Evolutionary conservation across 1,140 invertebrate genomes (phyloP).

Genomic region (Drosophila suzukii): DNA sequence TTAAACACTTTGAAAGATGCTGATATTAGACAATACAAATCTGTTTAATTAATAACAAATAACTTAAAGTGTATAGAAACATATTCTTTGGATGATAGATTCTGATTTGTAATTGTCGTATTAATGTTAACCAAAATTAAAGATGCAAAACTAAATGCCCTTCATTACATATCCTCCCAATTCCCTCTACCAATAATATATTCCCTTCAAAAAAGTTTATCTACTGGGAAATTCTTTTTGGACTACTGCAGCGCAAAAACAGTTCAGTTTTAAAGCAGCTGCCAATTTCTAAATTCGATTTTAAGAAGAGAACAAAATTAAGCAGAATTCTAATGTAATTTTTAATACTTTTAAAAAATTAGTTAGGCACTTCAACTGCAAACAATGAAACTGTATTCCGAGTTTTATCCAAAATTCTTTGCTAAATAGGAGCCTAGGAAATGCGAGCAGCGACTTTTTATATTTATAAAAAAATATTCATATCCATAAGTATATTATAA

Average conservation of each 20-base stretch:
- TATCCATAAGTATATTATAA: slow-evolving; percentile 42
- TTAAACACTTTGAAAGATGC: not conserved
- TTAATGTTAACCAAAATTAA: not conserved
- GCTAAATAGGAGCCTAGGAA: slow-evolving; percentile 54
- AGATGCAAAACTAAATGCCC: slow-evolving; percentile 1
- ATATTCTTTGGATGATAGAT: too few species aligned
- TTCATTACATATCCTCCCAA: slow-evolving; percentile 8
- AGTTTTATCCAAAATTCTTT: slow-evolving; percentile 29
- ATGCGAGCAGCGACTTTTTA: slow-evolving; percentile 59
- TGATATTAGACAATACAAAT: too few species aligned
- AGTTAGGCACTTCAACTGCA: slow-evolving; percentile 65
- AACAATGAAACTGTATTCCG: slow-evolving; percentile 59
- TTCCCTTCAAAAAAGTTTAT: slow-evolving; percentile 5
- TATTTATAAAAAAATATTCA: slow-evolving; percentile 55
- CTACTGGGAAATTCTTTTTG: slow-evolving; percentile 14
- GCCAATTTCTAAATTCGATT: slow-evolving; percentile 61
- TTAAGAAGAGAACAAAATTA: slow-evolving; percentile 32
- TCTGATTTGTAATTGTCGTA: too few species aligned
- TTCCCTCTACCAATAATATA: not conserved
- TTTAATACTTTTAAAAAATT: slow-evolving; percentile 25
- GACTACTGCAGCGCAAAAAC: slow-evolving; percentile 13
- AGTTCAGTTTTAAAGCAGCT: slow-evolving; percentile 34
- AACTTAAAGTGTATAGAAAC: too few species aligned
- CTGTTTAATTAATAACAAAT: too few species aligned
- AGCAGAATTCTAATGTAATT: slow-evolving; percentile 27